Conservation (phyloP, 2,113 vertebrate species). For the Phaethon lepturus region DNA sequence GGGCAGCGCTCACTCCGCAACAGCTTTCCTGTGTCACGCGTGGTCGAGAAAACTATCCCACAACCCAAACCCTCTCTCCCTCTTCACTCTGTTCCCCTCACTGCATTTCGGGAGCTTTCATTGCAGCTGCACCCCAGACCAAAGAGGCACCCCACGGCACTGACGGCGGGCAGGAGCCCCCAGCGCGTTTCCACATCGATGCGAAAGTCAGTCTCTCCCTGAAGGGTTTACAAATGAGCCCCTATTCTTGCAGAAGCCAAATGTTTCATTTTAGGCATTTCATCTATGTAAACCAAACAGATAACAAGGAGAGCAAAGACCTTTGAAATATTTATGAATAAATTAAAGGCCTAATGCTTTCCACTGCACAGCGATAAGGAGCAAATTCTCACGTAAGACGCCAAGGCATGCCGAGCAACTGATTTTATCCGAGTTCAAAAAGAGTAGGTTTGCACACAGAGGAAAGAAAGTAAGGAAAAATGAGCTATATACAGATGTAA, state of each 20-base stretch:
- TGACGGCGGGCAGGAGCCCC: not conserved
- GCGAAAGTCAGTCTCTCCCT: not conserved
- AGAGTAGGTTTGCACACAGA: not conserved
- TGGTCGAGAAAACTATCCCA: not conserved
- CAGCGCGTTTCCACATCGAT: rapidly evolving
- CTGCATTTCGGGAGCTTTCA: not conserved
- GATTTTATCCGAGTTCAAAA: not conserved
- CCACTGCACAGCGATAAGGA: not conserved
- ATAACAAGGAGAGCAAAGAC: constrained; percentile 18
- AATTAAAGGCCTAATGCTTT: constrained; percentile 15
- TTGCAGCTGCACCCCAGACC: not conserved
- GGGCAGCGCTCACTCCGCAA: not conserved
- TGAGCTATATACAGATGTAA: not conserved
- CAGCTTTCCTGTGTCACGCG: not conserved
- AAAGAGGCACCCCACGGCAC: not conserved
- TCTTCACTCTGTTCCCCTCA: not conserved
- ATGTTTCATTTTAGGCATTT: constrained; percentile 7
- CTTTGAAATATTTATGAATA: constrained; percentile 20
- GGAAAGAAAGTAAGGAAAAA: not conserved
- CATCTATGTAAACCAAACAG: constrained; percentile 5
- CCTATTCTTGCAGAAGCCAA: not conserved
- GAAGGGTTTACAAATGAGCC: not conserved
- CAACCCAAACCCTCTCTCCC: not conserved
- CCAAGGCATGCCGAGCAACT: not conserved
- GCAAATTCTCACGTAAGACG: not conserved